Evolutionary conservation across 2,113 vertebrate genomes (phyloP), one percentile per base, ranked within the genome.

Genomic region (Actenoides hombroni): DNA sequence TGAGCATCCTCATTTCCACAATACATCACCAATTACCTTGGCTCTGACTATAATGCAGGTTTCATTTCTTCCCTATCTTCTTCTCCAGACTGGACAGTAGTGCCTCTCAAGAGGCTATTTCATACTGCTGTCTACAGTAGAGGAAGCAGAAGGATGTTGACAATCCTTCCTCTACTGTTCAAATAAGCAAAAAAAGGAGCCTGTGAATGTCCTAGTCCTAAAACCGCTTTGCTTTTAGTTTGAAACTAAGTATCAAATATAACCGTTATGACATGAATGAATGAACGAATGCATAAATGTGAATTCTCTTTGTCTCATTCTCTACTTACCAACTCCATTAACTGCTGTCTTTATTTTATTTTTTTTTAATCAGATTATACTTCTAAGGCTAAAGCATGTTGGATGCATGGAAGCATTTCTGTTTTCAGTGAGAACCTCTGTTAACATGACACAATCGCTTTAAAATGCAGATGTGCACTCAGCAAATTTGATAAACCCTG

Each of bases 401-500:
- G 3, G 42, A 35, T 81, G 67, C 33, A 42, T 78, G 71, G 63
- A 85, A 88, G 42, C 51, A 82, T 61, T 82, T 88, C 75, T 88
- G 46, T 84, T 93, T 91, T 83, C 83, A 86, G 21, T 59, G 40
- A 63, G 54, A 80, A 74, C 25, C 18, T 68, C 91, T 83, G 67
- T 78, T 88, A 93, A 81, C n/a, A 31, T 65, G 79, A 87, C n/a
- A 82, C 65, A 91, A 73, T 39, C 37, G 82, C 63, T 90, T 95
- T 60, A 91, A 93, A 86, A 92, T 89, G 74, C 94, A 95, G 90
- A 76, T 64, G 35, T 86, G 56, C 67, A 90, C 63, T 95, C 83
- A 51, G 87, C 57, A 92, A 87, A 96, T 92, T 88, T 93, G 61
- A 86, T 97, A 95, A 97, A 53, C 68, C 61, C 82, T 40, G 37